Evolutionary conservation across 2,888 invertebrate genomes (phyloP).

Genomic region (Drosophila emarginata): DNA sequence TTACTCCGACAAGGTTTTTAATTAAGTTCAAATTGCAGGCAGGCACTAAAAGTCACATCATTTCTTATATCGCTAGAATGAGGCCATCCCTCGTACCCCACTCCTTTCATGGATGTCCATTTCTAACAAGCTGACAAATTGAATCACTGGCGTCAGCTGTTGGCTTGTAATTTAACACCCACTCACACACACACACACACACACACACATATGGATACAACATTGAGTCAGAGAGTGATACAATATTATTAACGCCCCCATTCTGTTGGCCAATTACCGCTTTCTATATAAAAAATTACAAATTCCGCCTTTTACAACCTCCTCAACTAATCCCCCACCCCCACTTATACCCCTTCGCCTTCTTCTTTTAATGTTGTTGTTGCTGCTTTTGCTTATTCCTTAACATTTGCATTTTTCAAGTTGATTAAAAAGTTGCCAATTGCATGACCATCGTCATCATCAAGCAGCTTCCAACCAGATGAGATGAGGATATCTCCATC

Average conservation of each 20-base stretch:
- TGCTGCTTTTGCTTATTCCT: background rate
- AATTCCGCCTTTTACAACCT: background rate
- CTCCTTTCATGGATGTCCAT: constrained; percentile 12
- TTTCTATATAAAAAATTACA: constrained; percentile 30
- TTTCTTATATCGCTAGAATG: constrained; percentile 40
- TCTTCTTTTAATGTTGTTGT: background rate
- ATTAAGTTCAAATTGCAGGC: constrained; percentile 73
- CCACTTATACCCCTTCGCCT: background rate
- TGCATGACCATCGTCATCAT: constrained; percentile 32
- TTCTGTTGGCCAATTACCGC: constrained; percentile 58
- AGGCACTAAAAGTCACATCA: constrained; percentile 72
- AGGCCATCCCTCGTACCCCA: background rate
- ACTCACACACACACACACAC: constrained; percentile 19
- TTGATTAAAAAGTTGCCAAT: constrained; percentile 73
- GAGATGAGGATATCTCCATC: background rate
- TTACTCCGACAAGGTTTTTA: constrained; percentile 76
- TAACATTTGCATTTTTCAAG: constrained; percentile 65
- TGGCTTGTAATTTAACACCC: constrained; percentile 57
- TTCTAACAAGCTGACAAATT: constrained; percentile 70
- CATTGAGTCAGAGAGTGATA: constrained; percentile 6
- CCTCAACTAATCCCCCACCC: too few species aligned
- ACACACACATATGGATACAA: constrained; percentile 25
- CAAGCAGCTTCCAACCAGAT: background rate
- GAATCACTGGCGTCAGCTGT: constrained; percentile 67
- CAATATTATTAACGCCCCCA: constrained; percentile 59